phyloP scores from a whole-genome alignment of 2,797 vertebrate species.

The Mallotus villosus region DNA sequence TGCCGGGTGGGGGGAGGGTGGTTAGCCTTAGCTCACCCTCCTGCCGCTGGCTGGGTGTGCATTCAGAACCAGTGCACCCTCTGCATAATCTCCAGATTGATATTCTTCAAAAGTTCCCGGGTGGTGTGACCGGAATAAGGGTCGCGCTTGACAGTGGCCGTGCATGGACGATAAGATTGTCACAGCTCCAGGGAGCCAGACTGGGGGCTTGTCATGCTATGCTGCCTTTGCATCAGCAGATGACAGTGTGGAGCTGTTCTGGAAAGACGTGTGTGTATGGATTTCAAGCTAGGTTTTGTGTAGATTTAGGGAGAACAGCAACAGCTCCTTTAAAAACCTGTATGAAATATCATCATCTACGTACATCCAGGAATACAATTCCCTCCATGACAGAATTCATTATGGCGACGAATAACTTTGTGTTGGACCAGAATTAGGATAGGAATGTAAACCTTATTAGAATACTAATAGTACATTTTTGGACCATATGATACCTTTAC shows the following conservation, averaged over 20 bases:
- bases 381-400: constrained; percentile 41
- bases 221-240: constrained; percentile 68
- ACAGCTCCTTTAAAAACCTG: neutral
- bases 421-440: constrained; percentile 24
- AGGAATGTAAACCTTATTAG: neutral
- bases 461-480: too few species aligned
- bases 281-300: neutral
- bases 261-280: constrained; percentile 33
- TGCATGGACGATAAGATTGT: neutral
- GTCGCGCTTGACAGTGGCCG: neutral
- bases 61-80: neutral
- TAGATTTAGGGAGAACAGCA: constrained; percentile 5
- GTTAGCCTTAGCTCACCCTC: neutral
- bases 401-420: constrained; percentile 10
- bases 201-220: constrained; percentile 39
- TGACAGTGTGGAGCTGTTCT: constrained; percentile 68
- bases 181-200: constrained; percentile 1
- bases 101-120: constrained; percentile 13
- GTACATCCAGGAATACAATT: constrained; percentile 18
- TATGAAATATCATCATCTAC: neutral
- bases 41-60: constrained; percentile 3
- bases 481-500: too few species aligned
- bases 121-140: constrained; percentile 23
- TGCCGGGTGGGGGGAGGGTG: neutral
- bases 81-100: constrained; percentile 21